Evolutionary conservation across 2,797 vertebrate species (phyloP).

Genomic region (Microtus obscurus): DNA sequence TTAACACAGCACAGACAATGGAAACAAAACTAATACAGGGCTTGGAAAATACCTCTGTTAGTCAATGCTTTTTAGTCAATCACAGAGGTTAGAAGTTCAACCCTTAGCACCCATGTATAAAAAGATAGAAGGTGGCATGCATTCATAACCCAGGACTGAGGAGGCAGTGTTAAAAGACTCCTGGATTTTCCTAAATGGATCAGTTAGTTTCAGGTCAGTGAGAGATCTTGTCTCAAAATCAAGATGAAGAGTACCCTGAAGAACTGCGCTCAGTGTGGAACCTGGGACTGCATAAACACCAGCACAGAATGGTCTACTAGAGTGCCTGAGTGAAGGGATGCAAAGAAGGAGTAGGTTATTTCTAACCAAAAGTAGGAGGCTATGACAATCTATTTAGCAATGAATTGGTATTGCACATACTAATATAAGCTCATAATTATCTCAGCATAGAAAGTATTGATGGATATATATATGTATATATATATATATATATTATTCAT

Average conservation of each 20-base stretch:
- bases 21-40: neutral
- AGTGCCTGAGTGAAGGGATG: neutral
- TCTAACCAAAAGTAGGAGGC: neutral
- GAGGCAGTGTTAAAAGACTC: too few relatives aligned
- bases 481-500: too few relatives aligned
- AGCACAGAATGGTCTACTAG: neutral
- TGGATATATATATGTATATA: neutral
- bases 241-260: neutral
- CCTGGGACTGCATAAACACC: neutral
- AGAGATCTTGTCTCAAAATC: neutral
- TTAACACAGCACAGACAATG: neutral
- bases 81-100: neutral
- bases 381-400: neutral
- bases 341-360: neutral
- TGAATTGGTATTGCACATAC: neutral
- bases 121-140: neutral
- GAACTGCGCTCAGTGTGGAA: neutral
- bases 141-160: neutral
- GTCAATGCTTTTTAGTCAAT: neutral
- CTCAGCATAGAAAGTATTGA: neutral
- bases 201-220: neutral
- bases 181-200: neutral
- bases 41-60: neutral
- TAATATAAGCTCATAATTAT: neutral
- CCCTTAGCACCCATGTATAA: neutral